Percentiles rank a stretch among this genome's conserved stretches.
Evolutionary conservation across 1,140 invertebrate species (phyloP).

Genomic region (Eumaeus atala): DNA sequence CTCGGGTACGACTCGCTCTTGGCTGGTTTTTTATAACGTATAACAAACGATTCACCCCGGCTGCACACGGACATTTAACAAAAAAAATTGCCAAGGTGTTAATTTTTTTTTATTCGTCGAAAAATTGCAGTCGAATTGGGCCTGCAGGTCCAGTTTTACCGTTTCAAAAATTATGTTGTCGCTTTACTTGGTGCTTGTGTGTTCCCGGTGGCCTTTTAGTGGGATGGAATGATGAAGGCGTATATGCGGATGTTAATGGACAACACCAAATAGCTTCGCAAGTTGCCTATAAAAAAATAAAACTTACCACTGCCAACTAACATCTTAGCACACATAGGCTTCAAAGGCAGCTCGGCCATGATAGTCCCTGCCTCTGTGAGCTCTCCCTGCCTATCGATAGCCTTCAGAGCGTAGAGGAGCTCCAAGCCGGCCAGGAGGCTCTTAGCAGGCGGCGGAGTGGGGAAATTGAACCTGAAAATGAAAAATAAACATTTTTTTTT

Average conservation of each 20-base stretch:
- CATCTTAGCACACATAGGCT: slow-evolving; percentile 91
- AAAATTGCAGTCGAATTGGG: neutral
- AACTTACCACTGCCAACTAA: slow-evolving; percentile 83
- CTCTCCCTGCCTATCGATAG: slow-evolving; percentile 86
- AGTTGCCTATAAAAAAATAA: too few relatives aligned
- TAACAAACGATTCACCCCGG: too few relatives aligned
- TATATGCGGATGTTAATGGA: too few relatives aligned
- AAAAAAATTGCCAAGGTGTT: neutral
- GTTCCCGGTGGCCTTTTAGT: too few relatives aligned
- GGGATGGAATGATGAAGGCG: too few relatives aligned
- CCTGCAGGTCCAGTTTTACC: neutral
- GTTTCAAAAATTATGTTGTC: too few relatives aligned
- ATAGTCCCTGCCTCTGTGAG: slow-evolving; percentile 88
- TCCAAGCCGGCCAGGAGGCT: slow-evolving; percentile 92
- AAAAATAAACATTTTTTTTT: too few relatives aligned
- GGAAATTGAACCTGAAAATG: slow-evolving; percentile 82
- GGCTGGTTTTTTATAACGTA: too few relatives aligned
- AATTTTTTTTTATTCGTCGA: neutral
- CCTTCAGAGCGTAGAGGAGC: slow-evolving; percentile 88
- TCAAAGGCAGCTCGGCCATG: slow-evolving; percentile 95
- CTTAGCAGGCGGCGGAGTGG: slow-evolving; percentile 90
- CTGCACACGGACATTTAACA: too few relatives aligned
- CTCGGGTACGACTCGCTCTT: too few relatives aligned
- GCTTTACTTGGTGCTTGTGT: too few relatives aligned
- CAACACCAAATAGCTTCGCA: too few relatives aligned